Base-by-base conservation (phyloP, 2,888 invertebrate species). In the Parasteatoda lunata region DNA sequence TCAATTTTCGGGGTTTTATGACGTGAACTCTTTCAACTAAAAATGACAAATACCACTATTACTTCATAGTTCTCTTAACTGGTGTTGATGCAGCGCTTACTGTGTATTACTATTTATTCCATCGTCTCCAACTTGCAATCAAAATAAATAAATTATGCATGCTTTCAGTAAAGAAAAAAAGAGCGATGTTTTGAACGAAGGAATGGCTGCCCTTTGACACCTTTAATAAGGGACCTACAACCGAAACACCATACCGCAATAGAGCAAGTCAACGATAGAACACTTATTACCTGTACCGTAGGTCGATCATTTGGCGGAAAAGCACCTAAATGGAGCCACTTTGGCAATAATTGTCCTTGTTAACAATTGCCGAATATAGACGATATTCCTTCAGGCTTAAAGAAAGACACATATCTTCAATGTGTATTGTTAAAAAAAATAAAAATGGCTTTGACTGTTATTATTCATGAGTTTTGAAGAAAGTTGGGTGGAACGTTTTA, bases 391-490 rank as follows among this genome's bases (percentile, higher is more conserved):
- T 3, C 4, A 49, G 52, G 9, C 54, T 30, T 52, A 30, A 5
- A 47, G 11, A 73, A 48, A 30, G 54, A 30, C 8, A n/a, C 48
- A 47, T 45, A 11, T 52, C 72, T 45, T 48, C 59, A 9, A 68
- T 8, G 7, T 30, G 51, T 5, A 13, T 15, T 51, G 15, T 72
- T 15, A 72, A n/a, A 72, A 30, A 30, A 30, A 52, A 51, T 48
- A 8, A 15, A 72, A 68, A 68, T 68, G 45, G 51, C 30, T 54
- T 45, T 73, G 59, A 66, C 86, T 59, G 81, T 87, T 87, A 87
- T 82, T 87, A 87, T 87, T 87, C 86, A 87, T 82, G 86, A 87
- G 77, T 87, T 82, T 87, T 82, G 86, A 82, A 77, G 81, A 77
- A 73, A 30, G 7, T 51, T 59, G 80, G 76, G 48, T 71, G 76